These are phyloP conservation scores for Geophilus truncorum DNA, from an alignment of 2,888 invertebrate species.

Conservation along the genomic window DNA sequence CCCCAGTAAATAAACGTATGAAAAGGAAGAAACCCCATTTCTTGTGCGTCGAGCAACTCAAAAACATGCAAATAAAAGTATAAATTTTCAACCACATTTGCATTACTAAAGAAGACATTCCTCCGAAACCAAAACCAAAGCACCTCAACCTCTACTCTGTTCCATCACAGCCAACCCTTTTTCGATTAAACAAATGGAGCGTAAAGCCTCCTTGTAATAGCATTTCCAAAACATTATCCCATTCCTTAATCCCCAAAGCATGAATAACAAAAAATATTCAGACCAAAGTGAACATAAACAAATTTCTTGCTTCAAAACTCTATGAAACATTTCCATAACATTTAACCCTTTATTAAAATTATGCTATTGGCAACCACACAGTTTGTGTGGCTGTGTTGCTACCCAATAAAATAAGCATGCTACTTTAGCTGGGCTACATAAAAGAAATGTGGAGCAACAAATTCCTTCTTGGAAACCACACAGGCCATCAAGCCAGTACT, in stretches of 20 bases:
- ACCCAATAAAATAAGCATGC: not conserved
- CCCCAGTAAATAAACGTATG: not conserved
- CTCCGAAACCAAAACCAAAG: not conserved
- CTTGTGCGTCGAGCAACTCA: not conserved
- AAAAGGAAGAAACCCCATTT: not conserved
- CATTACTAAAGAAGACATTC: not conserved
- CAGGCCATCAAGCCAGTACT: not conserved
- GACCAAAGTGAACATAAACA: not conserved
- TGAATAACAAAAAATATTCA: not conserved
- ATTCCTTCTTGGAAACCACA: constrained; percentile 13
- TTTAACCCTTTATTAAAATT: not conserved
- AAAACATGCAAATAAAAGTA: not conserved
- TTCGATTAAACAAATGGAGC: not conserved
- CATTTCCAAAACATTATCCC: constrained; percentile 11
- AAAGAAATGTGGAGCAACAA: not conserved
- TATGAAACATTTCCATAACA: not conserved
- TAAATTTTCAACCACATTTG: not conserved
- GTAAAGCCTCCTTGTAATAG: not conserved
- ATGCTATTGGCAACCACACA: not conserved
- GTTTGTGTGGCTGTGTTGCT: not conserved
- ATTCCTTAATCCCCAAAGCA: not conserved
- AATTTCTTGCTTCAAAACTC: not conserved
- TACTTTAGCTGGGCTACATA: not conserved
- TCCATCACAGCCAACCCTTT: not conserved
- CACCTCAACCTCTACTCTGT: not conserved